These are phyloP conservation scores for Drosophila tripunctata DNA, from an alignment of 2,888 invertebrate genomes.

Conservation along the genomic window DNA sequence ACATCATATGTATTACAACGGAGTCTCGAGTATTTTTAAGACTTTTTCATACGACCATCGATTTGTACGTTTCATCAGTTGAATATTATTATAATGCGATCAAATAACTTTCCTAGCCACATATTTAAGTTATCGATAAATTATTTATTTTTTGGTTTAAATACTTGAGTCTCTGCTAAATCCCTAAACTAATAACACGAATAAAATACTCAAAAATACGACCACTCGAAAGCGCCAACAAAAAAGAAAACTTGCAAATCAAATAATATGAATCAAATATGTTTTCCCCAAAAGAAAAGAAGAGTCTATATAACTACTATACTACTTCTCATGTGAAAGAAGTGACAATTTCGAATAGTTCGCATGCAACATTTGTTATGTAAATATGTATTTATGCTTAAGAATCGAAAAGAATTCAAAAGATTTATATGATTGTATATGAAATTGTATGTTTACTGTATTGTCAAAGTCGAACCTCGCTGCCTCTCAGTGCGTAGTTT, in stretches of 20 bases:
- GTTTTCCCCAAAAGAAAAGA: constrained; percentile 14
- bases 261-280: constrained; percentile 7
- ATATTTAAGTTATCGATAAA: constrained; percentile 17
- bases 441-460: constrained; percentile 18
- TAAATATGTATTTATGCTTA: constrained; percentile 48
- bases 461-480: constrained; percentile 78
- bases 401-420: constrained; percentile 29
- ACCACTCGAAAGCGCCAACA: constrained; percentile 43
- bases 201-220: constrained; percentile 71
- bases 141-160: constrained; percentile 34
- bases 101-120: constrained; percentile 30
- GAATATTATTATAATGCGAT: constrained; percentile 6
- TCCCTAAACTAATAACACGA: constrained; percentile 33
- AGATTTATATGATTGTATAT: constrained; percentile 1
- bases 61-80: constrained; percentile 1
- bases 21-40: constrained; percentile 76
- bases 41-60: constrained; percentile 17
- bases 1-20: constrained; percentile 67
- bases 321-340: constrained; percentile 30
- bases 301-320: constrained; percentile 46
- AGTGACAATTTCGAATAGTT: constrained; percentile 53
- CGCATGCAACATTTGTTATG: constrained; percentile 46
- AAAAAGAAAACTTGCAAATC: constrained; percentile 60
- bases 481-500: constrained; percentile 82
- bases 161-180: constrained; percentile 73